Evolutionary conservation across 1,140 invertebrate genomes (phyloP).

Genomic region (Drosophila rhopaloa): DNA sequence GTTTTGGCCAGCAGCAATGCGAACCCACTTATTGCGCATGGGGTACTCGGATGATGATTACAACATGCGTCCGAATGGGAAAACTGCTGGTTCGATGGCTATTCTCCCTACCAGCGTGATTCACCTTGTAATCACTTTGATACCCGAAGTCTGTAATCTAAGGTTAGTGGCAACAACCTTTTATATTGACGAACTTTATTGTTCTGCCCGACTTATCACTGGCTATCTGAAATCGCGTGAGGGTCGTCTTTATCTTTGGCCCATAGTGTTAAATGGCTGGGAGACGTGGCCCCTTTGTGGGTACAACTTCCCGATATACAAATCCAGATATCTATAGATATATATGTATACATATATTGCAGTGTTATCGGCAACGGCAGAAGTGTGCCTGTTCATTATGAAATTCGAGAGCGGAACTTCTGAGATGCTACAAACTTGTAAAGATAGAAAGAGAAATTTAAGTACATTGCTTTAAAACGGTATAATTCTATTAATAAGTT

Average conservation of each 20-base stretch:
- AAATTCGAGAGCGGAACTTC: constrained; percentile 24
- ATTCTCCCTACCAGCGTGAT: constrained; percentile 1
- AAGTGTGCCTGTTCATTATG: constrained; percentile 17
- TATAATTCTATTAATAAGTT: neutral
- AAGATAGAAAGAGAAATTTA: constrained; percentile 2
- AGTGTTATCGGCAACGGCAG: constrained; percentile 9
- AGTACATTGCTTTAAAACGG: neutral
- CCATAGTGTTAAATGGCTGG: constrained; percentile 32
- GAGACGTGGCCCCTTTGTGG: constrained; percentile 23
- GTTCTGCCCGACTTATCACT: constrained; percentile 34
- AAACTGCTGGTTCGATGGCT: constrained; percentile 22
- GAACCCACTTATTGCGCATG: constrained; percentile 43
- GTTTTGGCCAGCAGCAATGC: constrained; percentile 32
- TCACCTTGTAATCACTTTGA: constrained; percentile 18
- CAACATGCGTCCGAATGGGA: constrained; percentile 29
- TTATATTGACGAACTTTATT: constrained; percentile 7
- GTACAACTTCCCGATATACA: constrained; percentile 20
- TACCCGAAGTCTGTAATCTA: constrained; percentile 3
- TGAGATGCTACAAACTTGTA: neutral
- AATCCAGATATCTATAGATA: constrained; percentile 15
- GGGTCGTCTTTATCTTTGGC: constrained; percentile 49
- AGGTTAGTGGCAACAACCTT: neutral
- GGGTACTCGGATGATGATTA: constrained; percentile 37
- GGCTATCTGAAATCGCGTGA: constrained; percentile 33
- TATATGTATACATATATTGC: too few species aligned